These are phyloP conservation scores for Drosophila sulfurigaster DNA, from an alignment of 1,140 invertebrate species.

Conservation along the genomic window DNA sequence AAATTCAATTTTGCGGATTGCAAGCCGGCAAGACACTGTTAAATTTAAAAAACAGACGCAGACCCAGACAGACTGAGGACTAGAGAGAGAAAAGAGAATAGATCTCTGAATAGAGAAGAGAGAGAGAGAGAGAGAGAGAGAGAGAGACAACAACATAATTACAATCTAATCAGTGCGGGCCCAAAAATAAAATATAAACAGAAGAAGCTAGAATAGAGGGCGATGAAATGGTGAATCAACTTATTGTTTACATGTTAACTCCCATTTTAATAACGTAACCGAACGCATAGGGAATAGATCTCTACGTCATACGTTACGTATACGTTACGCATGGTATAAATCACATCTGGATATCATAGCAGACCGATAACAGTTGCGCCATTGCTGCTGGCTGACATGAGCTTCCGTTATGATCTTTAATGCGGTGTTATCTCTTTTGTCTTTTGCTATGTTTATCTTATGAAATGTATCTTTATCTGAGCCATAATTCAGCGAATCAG, in stretches of 20 bases:
- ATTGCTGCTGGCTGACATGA: constrained; percentile 11
- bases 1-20: constrained; percentile 11
- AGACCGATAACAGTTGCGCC: constrained; percentile 25
- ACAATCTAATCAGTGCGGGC: constrained; percentile 5
- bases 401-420: constrained; percentile 31
- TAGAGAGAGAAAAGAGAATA: background rate
- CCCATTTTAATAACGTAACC: constrained; percentile 2
- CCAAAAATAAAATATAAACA: background rate
- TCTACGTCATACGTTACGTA: constrained; percentile 14
- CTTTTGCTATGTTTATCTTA: constrained; percentile 6
- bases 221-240: constrained; percentile 6
- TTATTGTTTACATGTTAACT: background rate
- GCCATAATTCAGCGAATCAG: constrained; percentile 11
- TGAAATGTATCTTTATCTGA: background rate
- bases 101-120: no score
- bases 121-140: no score
- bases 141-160: background rate
- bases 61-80: background rate
- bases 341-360: background rate
- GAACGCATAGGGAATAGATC: background rate
- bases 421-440: no score
- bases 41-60: constrained; percentile 7
- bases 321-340: background rate
- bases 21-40: constrained; percentile 13
- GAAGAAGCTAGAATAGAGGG: background rate